phyloP scores from a whole-genome alignment of 1,140 invertebrate genomes.

The Ridgeia piscesae region DNA sequence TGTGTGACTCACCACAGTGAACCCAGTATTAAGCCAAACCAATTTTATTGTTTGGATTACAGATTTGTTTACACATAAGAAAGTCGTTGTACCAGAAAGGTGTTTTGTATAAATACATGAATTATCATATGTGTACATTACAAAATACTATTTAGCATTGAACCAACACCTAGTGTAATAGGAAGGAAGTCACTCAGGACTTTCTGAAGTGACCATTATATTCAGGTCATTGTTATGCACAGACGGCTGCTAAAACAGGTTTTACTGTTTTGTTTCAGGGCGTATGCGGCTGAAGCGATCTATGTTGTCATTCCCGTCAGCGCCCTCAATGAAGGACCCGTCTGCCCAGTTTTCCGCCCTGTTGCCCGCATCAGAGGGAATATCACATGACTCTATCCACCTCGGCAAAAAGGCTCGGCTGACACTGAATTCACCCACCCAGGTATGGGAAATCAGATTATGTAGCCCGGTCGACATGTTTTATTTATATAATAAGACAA shows the following conservation, averaged over 20 bases:
- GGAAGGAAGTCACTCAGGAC: too few species aligned
- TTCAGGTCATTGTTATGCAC: too few species aligned
- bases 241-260: background rate
- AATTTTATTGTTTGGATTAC: too few species aligned
- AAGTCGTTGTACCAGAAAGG: too few species aligned
- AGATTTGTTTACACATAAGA: too few species aligned
- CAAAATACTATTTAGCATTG: too few species aligned
- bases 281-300: slow-evolving; percentile 41
- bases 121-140: too few species aligned
- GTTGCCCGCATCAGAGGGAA: slow-evolving; percentile 30
- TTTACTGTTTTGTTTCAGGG: slow-evolving; percentile 16
- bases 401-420: slow-evolving; percentile 36
- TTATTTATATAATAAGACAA: background rate
- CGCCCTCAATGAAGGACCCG: slow-evolving; percentile 35
- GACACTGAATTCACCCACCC: slow-evolving; percentile 33
- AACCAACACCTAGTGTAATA: too few species aligned
- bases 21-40: too few species aligned
- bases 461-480: background rate
- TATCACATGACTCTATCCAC: slow-evolving; percentile 34
- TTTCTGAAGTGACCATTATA: too few species aligned
- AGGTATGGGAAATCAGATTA: background rate
- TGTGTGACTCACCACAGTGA: too few species aligned
- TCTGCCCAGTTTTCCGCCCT: slow-evolving; percentile 37
- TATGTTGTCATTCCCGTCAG: slow-evolving; percentile 49
- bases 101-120: too few species aligned